Evolutionary conservation across 2,797 vertebrate genomes (phyloP).

Genomic region (Myotis planiceps): DNA sequence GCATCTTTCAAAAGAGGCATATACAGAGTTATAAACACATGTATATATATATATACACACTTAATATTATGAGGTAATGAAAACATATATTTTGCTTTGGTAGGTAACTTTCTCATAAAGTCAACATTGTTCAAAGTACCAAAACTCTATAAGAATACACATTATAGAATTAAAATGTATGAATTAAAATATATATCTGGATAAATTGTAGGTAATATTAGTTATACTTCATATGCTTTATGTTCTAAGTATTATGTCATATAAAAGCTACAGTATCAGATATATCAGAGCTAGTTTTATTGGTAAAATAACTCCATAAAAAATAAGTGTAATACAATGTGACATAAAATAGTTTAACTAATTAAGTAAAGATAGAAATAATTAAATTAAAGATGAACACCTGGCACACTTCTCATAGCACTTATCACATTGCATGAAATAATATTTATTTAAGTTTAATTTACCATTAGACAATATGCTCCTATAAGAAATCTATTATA

Average conservation of each 20-base stretch:
- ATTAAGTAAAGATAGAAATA: neutral
- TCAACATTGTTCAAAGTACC: neutral
- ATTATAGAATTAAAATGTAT: neutral
- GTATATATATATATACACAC: accelerated
- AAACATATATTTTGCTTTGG: neutral
- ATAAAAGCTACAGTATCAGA: neutral
- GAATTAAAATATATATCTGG: neutral
- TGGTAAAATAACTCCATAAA: neutral
- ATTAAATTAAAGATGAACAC: neutral
- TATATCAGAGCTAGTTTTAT: neutral
- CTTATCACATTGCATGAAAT: neutral
- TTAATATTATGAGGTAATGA: neutral
- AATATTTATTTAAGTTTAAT: neutral
- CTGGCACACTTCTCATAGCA: too few species aligned
- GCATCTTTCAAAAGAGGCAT: neutral
- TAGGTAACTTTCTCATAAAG: neutral
- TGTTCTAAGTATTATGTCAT: neutral
- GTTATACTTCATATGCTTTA: neutral
- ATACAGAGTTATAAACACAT: neutral
- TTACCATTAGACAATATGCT: neutral
- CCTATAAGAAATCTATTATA: neutral
- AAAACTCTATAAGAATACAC: neutral
- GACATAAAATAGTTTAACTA: neutral
- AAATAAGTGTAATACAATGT: neutral
- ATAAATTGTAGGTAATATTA: neutral